Conservation (phyloP, 2,113 vertebrate genomes). For the Mystacornis crossleyi region DNA sequence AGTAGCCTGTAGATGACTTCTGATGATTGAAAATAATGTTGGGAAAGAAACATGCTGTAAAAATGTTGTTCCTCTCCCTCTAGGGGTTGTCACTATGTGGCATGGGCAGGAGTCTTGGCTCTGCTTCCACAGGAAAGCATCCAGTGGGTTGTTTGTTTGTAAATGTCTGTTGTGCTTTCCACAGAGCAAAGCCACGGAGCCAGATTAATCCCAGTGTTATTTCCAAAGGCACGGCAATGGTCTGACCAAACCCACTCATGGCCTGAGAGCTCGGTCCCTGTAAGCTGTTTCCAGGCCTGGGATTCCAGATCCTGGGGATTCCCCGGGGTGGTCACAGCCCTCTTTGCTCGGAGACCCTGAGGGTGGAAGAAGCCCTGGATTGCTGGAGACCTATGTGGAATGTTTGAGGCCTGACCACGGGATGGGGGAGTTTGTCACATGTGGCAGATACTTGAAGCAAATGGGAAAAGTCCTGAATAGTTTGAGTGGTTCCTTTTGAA, state of each 20-base stretch:
- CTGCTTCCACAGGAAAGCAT: not conserved
- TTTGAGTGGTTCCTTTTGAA: not conserved
- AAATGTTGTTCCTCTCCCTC: not conserved
- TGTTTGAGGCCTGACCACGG: not conserved
- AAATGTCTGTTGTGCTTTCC: not conserved
- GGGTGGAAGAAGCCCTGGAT: not conserved
- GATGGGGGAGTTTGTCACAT: not conserved
- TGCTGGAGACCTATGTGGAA: not conserved
- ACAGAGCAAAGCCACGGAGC: not conserved
- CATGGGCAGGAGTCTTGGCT: not conserved
- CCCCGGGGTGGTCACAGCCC: too few relatives aligned
- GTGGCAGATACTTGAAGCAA: not conserved
- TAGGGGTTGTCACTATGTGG: not conserved
- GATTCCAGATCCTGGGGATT: not conserved
- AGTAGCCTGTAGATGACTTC: not conserved
- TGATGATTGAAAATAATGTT: not conserved
- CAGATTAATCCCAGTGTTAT: not conserved
- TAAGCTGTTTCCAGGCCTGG: not conserved
- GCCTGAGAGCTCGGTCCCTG: not conserved
- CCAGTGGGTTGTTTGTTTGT: not conserved
- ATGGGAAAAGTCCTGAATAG: not conserved
- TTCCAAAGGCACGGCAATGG: not conserved
- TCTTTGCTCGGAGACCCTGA: rapidly evolving
- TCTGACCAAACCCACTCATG: not conserved
- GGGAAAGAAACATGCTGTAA: not conserved